Conservation (phyloP, 1,140 invertebrate genomes). For the Calephelis virginiensis region DNA sequence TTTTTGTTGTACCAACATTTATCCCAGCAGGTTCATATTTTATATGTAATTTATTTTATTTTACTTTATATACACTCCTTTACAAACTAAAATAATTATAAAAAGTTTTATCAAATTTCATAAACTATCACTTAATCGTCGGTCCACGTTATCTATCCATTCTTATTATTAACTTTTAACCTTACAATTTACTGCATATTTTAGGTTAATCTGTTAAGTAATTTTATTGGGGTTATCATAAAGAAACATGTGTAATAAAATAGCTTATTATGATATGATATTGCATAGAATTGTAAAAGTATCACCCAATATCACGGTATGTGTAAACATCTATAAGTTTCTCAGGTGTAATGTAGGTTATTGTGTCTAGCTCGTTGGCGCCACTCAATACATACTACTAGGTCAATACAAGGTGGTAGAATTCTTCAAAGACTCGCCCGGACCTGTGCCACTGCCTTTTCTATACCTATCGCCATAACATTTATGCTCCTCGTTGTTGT, state of each 20-base stretch:
- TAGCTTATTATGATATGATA: not conserved
- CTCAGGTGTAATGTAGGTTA: not conserved
- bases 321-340: not conserved
- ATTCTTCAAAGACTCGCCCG: too few relatives aligned
- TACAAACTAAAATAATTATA: not conserved
- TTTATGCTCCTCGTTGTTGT: too few relatives aligned
- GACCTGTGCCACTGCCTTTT: too few relatives aligned
- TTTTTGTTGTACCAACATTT: too few relatives aligned
- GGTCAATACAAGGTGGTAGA: too few relatives aligned
- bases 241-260: not conserved
- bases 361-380: too few relatives aligned
- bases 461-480: too few relatives aligned
- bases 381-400: too few relatives aligned
- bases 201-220: not conserved
- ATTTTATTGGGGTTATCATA: not conserved
- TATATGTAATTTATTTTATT: too few relatives aligned
- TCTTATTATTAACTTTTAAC: conserved; percentile 3
- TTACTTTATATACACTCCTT: not conserved
- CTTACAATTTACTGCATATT: not conserved
- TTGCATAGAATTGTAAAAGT: not conserved
- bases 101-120: not conserved
- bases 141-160: not conserved
- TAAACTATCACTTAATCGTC: not conserved
- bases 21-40: too few relatives aligned
- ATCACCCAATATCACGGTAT: not conserved